A percentile compares a stretch with the other conserved stretches of the same genome.
Evolutionary conservation across 2,113 vertebrate genomes (phyloP).

Genomic region (Carassius carassius): DNA sequence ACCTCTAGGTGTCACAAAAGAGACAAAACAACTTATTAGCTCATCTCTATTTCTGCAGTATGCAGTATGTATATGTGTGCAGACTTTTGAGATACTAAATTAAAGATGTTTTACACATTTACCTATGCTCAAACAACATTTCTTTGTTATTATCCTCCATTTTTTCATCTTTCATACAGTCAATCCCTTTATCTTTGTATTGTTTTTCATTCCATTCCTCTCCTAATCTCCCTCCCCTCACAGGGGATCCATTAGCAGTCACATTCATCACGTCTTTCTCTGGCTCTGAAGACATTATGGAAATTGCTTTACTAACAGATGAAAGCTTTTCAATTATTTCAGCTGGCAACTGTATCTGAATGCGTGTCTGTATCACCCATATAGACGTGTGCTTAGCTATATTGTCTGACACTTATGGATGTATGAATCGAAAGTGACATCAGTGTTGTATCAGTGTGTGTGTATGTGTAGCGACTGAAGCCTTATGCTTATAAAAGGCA

Average conservation of each 20-base stretch:
- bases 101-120: neutral
- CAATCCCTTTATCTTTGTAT: conserved; percentile 10
- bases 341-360: conserved; percentile 46
- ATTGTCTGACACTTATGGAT: conserved; percentile 9
- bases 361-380: conserved; percentile 6
- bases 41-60: neutral
- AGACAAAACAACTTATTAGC: neutral
- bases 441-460: neutral
- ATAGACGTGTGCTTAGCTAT: conserved; percentile 10
- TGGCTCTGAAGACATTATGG: conserved; percentile 60
- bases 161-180: conserved; percentile 12
- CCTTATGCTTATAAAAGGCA: neutral
- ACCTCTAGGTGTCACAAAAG: conserved; percentile 41
- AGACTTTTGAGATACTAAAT: neutral
- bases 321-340: conserved; percentile 67
- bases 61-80: neutral
- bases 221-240: conserved; percentile 31
- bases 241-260: conserved; percentile 49
- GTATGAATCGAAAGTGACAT: conserved; percentile 30
- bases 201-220: conserved; percentile 3
- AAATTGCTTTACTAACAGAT: conserved; percentile 64
- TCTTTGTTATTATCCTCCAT: conserved; percentile 6
- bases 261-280: conserved; percentile 61
- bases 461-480: neutral
- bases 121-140: neutral